These are phyloP conservation scores for Lepetodrilus schrolli DNA, from an alignment of 2,888 invertebrate species.

Conservation along the genomic window DNA sequence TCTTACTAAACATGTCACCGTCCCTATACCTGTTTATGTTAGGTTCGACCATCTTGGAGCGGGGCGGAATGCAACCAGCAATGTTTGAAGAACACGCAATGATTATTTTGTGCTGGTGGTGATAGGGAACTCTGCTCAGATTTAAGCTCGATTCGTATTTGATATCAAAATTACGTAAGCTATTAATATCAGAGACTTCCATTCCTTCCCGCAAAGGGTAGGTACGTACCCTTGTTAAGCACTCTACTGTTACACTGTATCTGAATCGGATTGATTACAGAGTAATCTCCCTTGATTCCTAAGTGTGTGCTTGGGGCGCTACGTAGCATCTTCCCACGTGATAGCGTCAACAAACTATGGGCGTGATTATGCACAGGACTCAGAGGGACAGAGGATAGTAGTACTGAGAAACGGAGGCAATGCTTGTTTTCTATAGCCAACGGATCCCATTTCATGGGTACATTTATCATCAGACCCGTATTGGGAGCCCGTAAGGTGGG, in stretches of 20 bases:
- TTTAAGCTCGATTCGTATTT: too few species aligned
- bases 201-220: background rate
- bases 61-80: background rate
- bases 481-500: background rate
- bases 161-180: too few species aligned
- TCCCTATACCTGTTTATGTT: background rate
- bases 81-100: background rate
- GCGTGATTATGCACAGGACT: background rate
- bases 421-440: background rate
- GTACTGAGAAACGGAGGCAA: background rate
- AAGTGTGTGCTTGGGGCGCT: background rate
- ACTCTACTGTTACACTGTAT: background rate
- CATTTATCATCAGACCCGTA: background rate
- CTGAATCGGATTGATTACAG: background rate
- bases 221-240: too few species aligned
- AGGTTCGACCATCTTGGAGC: background rate
- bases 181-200: too few species aligned
- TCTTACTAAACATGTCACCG: slow-evolving; percentile 8
- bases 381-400: background rate
- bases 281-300: background rate
- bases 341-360: background rate
- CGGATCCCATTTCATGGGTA: background rate
- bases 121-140: too few species aligned
- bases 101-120: too few species aligned
- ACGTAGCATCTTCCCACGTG: background rate